Evolutionary conservation across 2,888 invertebrate genomes (phyloP).

Genomic region (Sesia apiformis): DNA sequence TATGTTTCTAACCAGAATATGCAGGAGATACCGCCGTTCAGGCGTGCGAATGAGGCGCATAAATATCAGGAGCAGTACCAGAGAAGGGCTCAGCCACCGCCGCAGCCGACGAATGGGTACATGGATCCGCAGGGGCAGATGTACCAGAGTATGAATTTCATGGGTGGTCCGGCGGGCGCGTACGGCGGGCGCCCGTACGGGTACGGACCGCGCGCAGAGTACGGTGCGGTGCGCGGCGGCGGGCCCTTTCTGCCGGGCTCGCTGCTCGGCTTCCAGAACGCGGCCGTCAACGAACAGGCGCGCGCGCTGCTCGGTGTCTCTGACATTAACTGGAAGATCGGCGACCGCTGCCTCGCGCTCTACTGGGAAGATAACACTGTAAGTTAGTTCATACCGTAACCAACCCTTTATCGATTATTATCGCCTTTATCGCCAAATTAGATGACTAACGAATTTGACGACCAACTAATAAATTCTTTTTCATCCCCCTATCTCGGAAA

Average conservation of each 20-base stretch:
- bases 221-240: slow-evolving; percentile 1
- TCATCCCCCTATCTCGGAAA: too few species aligned
- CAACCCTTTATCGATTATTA: too few species aligned
- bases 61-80: slow-evolving; percentile 52
- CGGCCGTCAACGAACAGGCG: slow-evolving; percentile 68
- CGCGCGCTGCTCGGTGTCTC: slow-evolving; percentile 70
- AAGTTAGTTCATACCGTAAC: slow-evolving; percentile 22
- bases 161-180: slow-evolving; percentile 28
- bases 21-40: slow-evolving; percentile 40
- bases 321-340: slow-evolving; percentile 80
- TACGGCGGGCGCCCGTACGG: slow-evolving; percentile 37
- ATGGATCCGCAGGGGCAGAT: slow-evolving; percentile 41
- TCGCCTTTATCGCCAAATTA: too few species aligned
- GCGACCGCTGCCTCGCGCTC: slow-evolving; percentile 90
- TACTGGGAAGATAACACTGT: slow-evolving; percentile 96
- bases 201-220: slow-evolving; percentile 26
- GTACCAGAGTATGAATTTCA: slow-evolving; percentile 37
- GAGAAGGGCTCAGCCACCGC: slow-evolving; percentile 18
- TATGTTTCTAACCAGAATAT: slow-evolving; percentile 34
- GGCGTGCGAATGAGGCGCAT: slow-evolving; percentile 26
- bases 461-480: too few species aligned
- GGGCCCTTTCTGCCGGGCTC: slow-evolving; percentile 55
- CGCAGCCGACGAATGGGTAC: slow-evolving; percentile 46
- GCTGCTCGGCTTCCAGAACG: slow-evolving; percentile 65
- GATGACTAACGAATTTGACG: too few species aligned